These are phyloP conservation scores for Colossoma macropomum DNA, from an alignment of 2,113 vertebrate species.

Conservation along the genomic window DNA sequence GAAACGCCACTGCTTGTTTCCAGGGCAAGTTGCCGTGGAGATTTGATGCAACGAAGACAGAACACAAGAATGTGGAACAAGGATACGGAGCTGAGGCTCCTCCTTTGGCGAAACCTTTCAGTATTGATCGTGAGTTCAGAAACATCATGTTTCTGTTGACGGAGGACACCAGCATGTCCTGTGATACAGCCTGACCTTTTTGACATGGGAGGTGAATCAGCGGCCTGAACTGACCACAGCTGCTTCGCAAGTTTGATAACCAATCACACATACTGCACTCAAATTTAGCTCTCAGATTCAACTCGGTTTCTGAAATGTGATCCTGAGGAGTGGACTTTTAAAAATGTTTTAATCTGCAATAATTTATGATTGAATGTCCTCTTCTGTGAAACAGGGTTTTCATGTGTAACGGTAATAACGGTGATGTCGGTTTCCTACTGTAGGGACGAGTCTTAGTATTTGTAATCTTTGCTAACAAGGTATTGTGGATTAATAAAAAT, in stretches of 20 bases:
- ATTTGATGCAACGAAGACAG: not conserved
- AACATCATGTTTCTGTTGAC: not conserved
- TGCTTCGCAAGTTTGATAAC: not conserved
- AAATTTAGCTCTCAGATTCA: not conserved
- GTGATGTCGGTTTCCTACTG: not conserved
- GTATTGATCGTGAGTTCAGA: not conserved
- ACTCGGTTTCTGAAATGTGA: conserved; percentile 15
- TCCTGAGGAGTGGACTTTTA: not conserved
- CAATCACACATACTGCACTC: conserved; percentile 12
- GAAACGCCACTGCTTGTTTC: not conserved
- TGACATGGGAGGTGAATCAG: not conserved
- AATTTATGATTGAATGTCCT: conserved; percentile 17
- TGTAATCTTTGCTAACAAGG: conserved; percentile 28
- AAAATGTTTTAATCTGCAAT: not conserved
- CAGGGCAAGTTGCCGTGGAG: not conserved
- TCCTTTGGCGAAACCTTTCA: not conserved
- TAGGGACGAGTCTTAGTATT: conserved; percentile 6
- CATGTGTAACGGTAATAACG: not conserved
- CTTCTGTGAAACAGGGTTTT: not conserved
- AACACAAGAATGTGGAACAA: not conserved
- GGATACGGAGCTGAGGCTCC: not conserved
- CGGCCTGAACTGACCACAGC: not conserved
- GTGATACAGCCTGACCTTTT: not conserved
- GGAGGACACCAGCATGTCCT: not conserved
- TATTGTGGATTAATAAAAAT: conserved; percentile 26